Conservation (phyloP, 2,888 invertebrate species). For the Callyntrura guangdongensis region DNA sequence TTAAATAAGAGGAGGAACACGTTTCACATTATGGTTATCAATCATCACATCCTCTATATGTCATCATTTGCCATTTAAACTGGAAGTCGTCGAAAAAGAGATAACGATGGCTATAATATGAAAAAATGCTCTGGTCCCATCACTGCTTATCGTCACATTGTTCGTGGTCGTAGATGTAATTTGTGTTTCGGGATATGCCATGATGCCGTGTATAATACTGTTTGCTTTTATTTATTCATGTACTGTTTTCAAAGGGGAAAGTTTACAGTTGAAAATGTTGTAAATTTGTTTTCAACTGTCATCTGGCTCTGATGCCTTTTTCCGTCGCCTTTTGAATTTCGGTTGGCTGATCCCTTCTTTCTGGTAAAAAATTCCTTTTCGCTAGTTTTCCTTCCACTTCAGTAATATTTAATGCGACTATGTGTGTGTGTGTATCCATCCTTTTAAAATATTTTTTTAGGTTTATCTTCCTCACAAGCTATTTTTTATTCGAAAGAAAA, state of each 20-base stretch:
- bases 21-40: constrained; percentile 57
- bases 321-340: background rate
- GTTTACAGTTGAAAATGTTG: constrained; percentile 43
- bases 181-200: constrained; percentile 39
- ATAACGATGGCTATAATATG: constrained; percentile 16
- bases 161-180: constrained; percentile 32
- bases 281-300: constrained; percentile 34
- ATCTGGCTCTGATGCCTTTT: constrained; percentile 45
- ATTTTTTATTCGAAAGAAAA: constrained; percentile 7
- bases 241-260: background rate
- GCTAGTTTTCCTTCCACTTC: constrained; percentile 41
- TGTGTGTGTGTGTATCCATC: constrained; percentile 27
- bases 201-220: constrained; percentile 42
- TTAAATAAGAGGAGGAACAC: constrained; percentile 12
- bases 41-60: constrained; percentile 47
- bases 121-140: background rate
- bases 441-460: constrained; percentile 18
- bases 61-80: constrained; percentile 64
- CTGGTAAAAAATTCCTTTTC: background rate
- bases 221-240: constrained; percentile 39
- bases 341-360: constrained; percentile 16
- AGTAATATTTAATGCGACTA: constrained; percentile 56
- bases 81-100: constrained; percentile 25
- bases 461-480: constrained; percentile 10
- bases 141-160: background rate